Base-by-base conservation (phyloP, 92 coral and sea anemone genomes). In the Galaxea fascicularis region DNA sequence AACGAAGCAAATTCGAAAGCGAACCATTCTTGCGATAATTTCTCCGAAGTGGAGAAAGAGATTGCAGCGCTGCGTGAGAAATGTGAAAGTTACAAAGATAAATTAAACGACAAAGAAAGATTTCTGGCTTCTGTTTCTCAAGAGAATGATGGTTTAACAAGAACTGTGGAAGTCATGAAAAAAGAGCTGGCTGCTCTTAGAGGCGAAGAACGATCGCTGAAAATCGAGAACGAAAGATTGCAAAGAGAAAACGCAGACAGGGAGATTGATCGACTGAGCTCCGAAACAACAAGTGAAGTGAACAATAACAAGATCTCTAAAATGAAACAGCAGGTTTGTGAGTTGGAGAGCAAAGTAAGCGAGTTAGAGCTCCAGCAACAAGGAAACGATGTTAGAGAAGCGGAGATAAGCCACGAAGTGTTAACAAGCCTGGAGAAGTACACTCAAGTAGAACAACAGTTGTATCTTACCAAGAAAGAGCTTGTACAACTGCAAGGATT, bases 211-310 rank as follows among this genome's bases (percentile, higher is more conserved):
- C 87, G 93, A n/a, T 67, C 95, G 1, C 87, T 96, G 22, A 92
- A 86, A 58, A 83, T 87, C 58, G 99, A 94, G 54, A 90, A 92
- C 89, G 96, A 90, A 53, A 86, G 98, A 59, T 82, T 87, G 60
- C 96, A 91, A 57, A 77, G 86, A 82, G 97, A 96, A 10, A 87
- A 86, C 30, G 94, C 99, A 0, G 93, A 94, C 72, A 79, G 87
- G 26, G 98, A 96, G 64, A 92, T 94, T 49, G 98, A 91, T 58
- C 85, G 92, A 35, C 88, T 94, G 82, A 94, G 90, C 73, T 79
- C 88, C 39, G 93, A 94, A 69, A 86, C 91, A 18, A 74, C 80
- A 0, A 82, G 81, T 4, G 91, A 89, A 78, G 94, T 93, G 8
- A 78, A 78, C 64, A 59, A 80, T 44, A 83, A 84, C 3, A 90